Evolutionary conservation across 2,888 invertebrate genomes (phyloP), one percentile per base, ranked within the genome.

Genomic region (Drosophila phalerata): DNA sequence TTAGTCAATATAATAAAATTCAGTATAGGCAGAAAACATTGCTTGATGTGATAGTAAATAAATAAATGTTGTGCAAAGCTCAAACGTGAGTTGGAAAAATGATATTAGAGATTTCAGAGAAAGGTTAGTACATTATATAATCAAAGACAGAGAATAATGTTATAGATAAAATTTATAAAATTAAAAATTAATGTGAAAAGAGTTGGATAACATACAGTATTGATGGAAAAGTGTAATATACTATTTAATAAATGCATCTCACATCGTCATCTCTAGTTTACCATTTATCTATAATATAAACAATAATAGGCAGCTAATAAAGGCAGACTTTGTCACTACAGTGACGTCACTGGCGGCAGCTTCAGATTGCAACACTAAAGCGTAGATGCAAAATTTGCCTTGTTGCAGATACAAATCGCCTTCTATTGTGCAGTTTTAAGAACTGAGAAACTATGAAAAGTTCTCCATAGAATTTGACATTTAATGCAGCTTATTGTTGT

Each of bases 391-490:
- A 42, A 19, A n/a, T 32, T 34, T 28, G 10, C 28, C 38, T 57
- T 38, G 32, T 48, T 19, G 38, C 61, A 38, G 45, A 52, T 73
- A 62, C 56, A 32, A 40, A 15, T 11, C n/a, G 11, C 9, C 42
- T 25, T 38, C 51, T 28, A 61, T 68, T 52, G 47, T 57, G 13
- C 22, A n/a, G 2, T 38, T 57, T 28, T n/a, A 10, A 15, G 42
- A 43, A 28, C 19, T 30, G 10, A 22, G 22, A 56, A 51, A 30
- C 52, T 61, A 32, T 43, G 19, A 53, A 15, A 49, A 60, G 52
- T 82, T 69, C 22, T 28, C 63, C 60, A 25, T 34, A 57, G 67
- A 71, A 83, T 52, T 15, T 51, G 71, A 70, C 51, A 77, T 84
- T 53, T 49, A 63, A 68, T 69, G 61, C 48, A 17, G 32, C 25